Conservation (phyloP, 2,113 vertebrate species). For the Silurus glanis region DNA sequence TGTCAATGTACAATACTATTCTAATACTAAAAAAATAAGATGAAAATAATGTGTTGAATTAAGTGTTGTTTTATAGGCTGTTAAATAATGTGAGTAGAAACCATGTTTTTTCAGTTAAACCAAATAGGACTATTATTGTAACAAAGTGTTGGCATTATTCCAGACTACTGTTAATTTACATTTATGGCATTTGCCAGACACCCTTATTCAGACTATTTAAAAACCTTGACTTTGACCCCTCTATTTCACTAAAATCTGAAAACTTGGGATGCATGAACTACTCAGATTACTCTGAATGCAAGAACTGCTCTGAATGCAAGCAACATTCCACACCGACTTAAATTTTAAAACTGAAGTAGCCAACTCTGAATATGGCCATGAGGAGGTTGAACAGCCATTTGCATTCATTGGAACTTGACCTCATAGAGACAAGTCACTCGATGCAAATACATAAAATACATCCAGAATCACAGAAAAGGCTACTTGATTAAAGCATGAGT, state of each 20-base stretch:
- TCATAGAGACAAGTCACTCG: background rate
- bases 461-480: background rate
- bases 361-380: background rate
- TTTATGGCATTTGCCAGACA: too few relatives aligned
- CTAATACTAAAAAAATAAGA: too few relatives aligned
- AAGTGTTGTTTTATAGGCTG: too few relatives aligned
- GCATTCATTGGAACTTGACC: background rate
- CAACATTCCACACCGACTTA: background rate
- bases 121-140: too few relatives aligned
- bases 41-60: too few relatives aligned
- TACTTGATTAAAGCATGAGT: constrained; percentile 24
- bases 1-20: too few relatives aligned
- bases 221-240: background rate
- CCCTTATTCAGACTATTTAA: background rate
- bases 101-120: too few relatives aligned
- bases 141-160: too few relatives aligned
- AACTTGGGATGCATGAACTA: background rate
- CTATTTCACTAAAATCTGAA: background rate
- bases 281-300: background rate
- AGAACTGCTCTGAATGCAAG: background rate
- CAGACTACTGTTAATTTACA: too few relatives aligned
- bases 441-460: background rate
- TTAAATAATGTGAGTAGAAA: too few relatives aligned
- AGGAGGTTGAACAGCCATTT: background rate
- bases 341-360: background rate